A percentile compares a stretch with the other conserved stretches of the same genome.
Evolutionary conservation across 2,888 invertebrate genomes (phyloP).

Genomic region (Drosophila lacicola): DNA sequence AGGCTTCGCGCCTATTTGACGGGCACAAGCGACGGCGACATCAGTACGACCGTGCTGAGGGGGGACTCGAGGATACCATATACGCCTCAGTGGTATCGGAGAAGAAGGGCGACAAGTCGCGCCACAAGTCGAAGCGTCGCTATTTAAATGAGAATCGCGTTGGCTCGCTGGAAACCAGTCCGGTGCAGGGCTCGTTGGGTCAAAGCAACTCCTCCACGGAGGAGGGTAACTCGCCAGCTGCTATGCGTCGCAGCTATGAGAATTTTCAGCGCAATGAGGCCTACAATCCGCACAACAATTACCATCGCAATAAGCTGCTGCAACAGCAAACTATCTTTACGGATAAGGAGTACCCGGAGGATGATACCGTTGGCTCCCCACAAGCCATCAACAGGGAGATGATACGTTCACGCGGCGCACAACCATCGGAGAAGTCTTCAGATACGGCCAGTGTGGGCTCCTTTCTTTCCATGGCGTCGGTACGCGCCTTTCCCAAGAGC

Average conservation of each 20-base stretch:
- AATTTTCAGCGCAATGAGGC: constrained; percentile 83
- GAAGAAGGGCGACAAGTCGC: constrained; percentile 75
- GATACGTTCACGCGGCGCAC: constrained; percentile 68
- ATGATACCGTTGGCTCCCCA: constrained; percentile 64
- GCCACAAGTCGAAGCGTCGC: constrained; percentile 82
- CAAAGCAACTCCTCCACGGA: constrained; percentile 77
- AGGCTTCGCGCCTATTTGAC: constrained; percentile 82
- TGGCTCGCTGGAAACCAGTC: constrained; percentile 84
- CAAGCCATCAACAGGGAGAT: constrained; percentile 84
- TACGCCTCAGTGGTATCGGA: constrained; percentile 83
- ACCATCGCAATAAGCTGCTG: constrained; percentile 83
- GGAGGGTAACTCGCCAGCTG: constrained; percentile 75
- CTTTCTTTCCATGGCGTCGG: constrained; percentile 94
- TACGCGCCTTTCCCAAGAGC: constrained; percentile 92
- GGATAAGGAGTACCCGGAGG: constrained; percentile 67
- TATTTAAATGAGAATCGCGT: constrained; percentile 84
- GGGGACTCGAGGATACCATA: constrained; percentile 79
- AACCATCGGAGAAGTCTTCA: constrained; percentile 82
- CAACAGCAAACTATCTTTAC: constrained; percentile 77
- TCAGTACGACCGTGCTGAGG: constrained; percentile 82
- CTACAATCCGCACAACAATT: constrained; percentile 84
- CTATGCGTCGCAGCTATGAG: constrained; percentile 72
- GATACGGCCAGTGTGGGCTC: constrained; percentile 89
- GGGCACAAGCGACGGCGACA: constrained; percentile 79
- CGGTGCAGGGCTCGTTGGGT: constrained; percentile 60